phyloP scores from a whole-genome alignment of 2,888 invertebrate species.

The Horisme vitalbata region DNA sequence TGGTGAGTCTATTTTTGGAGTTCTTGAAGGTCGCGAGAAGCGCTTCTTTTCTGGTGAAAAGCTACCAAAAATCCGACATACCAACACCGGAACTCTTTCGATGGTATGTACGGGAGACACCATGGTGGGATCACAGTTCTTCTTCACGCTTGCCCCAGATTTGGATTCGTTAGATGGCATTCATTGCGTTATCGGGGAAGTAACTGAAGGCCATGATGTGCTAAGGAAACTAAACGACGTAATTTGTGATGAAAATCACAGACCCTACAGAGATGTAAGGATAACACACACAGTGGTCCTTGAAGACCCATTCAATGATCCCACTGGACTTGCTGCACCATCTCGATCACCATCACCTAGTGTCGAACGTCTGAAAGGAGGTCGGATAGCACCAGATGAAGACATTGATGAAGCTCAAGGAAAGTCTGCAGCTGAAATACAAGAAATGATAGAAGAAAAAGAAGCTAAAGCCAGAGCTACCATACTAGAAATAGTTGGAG shows the following conservation, averaged over 20 bases:
- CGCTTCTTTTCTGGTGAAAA: slow-evolving; percentile 96
- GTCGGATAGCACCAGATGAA: slow-evolving; percentile 96
- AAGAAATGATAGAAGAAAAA: slow-evolving; percentile 93
- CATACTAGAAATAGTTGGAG: slow-evolving; percentile 98
- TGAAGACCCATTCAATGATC: slow-evolving; percentile 98
- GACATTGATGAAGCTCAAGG: slow-evolving; percentile 95
- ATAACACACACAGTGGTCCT: slow-evolving; percentile 98
- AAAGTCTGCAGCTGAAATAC: slow-evolving; percentile 91
- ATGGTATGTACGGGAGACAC: slow-evolving; percentile 97
- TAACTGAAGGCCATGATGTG: slow-evolving; percentile 95
- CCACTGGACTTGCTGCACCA: slow-evolving; percentile 88
- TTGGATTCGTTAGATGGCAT: slow-evolving; percentile 94
- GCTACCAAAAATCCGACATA: slow-evolving; percentile 95
- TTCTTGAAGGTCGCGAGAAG: slow-evolving; percentile 93
- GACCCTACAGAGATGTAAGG: slow-evolving; percentile 97
- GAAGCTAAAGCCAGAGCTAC: slow-evolving; percentile 98
- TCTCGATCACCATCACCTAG: slow-evolving; percentile 95
- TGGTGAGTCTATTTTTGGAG: slow-evolving; percentile 94
- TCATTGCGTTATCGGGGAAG: slow-evolving; percentile 98
- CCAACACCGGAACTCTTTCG: slow-evolving; percentile 92
- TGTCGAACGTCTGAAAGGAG: slow-evolving; percentile 90
- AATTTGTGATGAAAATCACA: slow-evolving; percentile 93
- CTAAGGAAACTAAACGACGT: slow-evolving; percentile 95
- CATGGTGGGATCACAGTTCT: slow-evolving; percentile 97
- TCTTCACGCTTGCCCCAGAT: slow-evolving; percentile 94